phyloP scores from a whole-genome alignment of 2,888 invertebrate species.

The Tachina lurida region DNA sequence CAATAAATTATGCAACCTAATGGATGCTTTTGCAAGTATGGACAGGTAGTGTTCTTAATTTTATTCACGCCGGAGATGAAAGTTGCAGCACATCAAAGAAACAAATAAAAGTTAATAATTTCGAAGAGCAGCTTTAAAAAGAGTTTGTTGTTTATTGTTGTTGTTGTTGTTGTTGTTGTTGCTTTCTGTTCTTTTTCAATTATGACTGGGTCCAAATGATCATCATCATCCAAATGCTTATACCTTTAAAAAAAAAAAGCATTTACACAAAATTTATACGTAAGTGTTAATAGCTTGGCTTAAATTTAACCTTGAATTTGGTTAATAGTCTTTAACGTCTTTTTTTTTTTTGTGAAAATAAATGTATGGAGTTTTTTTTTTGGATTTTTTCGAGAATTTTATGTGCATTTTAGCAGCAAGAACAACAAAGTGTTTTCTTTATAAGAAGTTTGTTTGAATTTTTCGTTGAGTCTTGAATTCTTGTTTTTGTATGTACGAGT shows the following conservation, averaged over 20 bases:
- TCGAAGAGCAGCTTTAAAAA: slow-evolving; percentile 21
- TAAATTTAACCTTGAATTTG: slow-evolving; percentile 72
- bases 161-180: not conserved
- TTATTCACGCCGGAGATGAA: slow-evolving; percentile 29
- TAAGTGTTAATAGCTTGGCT: slow-evolving; percentile 70
- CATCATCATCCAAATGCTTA: slow-evolving; percentile 57
- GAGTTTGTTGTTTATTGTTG: not conserved
- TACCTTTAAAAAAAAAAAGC: slow-evolving; percentile 8
- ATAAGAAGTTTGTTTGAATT: slow-evolving; percentile 52
- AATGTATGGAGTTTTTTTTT: slow-evolving; percentile 44
- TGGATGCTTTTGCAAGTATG: slow-evolving; percentile 30
- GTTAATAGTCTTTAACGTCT: slow-evolving; percentile 71
- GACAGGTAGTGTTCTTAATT: slow-evolving; percentile 33
- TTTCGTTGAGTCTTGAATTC: slow-evolving; percentile 54
- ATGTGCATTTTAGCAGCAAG: slow-evolving; percentile 51
- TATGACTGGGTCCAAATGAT: slow-evolving; percentile 50
- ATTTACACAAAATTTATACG: slow-evolving; percentile 18
- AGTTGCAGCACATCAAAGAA: slow-evolving; percentile 31
- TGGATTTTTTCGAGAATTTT: slow-evolving; percentile 35
- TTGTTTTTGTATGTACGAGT: slow-evolving; percentile 49
- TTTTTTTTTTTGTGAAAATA: slow-evolving; percentile 53
- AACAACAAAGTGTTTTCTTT: slow-evolving; percentile 57
- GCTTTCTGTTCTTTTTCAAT: slow-evolving; percentile 30
- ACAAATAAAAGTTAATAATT: slow-evolving; percentile 38
- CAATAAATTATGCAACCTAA: slow-evolving; percentile 48